A percentile compares a stretch with the other conserved stretches of the same genome.
phyloP scores from a whole-genome alignment of 2,113 vertebrate species.

The Myotis lucifugus region DNA sequence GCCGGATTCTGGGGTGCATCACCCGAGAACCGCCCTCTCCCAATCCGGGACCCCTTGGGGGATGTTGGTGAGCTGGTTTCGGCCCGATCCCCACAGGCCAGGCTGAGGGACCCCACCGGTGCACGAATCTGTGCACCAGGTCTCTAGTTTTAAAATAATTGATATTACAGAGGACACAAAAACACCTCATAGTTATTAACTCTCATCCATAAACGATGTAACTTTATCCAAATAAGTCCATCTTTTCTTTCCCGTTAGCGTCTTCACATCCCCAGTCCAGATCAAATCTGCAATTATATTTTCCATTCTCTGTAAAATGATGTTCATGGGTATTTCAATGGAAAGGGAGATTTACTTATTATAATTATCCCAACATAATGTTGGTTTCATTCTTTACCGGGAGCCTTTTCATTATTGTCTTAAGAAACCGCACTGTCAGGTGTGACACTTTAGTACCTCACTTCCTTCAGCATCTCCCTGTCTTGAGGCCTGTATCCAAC shows the following conservation, averaged over 20 bases:
- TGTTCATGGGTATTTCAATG: not conserved
- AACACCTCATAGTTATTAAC: not conserved
- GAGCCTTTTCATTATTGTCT: not conserved
- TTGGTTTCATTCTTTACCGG: not conserved
- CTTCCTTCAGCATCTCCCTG: not conserved
- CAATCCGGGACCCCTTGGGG: no score
- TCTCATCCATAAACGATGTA: not conserved
- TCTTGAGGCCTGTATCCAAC: not conserved
- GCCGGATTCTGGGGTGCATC: no score
- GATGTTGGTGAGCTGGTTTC: no score
- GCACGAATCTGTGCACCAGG: no score
- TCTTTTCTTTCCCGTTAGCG: not conserved
- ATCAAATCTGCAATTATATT: not conserved
- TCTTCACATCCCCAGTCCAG: not conserved
- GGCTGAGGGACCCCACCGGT: no score
- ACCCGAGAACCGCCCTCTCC: no score
- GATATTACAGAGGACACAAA: not conserved
- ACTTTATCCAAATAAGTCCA: not conserved
- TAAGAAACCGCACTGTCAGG: not conserved
- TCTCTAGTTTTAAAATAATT: not conserved
- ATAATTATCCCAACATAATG: not conserved
- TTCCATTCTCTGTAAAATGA: not conserved
- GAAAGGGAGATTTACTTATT: not conserved
- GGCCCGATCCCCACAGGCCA: no score
- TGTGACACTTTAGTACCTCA: not conserved